Percentiles rank a stretch among this genome's conserved stretches.
Conservation (phyloP, 2,797 vertebrate genomes). For the Columba guinea region DNA sequence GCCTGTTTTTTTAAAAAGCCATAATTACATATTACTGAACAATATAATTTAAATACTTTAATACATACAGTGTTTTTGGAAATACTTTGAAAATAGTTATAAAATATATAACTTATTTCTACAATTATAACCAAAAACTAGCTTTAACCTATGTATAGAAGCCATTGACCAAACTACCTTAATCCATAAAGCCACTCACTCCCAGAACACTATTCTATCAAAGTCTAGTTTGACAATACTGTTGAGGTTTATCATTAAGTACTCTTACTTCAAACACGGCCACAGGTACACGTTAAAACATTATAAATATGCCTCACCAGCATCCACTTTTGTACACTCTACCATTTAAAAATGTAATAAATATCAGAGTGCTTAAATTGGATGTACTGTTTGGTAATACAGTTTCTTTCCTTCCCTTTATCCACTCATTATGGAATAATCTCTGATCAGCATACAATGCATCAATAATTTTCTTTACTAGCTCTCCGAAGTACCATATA, state of each 20-base stretch:
- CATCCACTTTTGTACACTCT: not conserved
- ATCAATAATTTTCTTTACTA: not conserved
- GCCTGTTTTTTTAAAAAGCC: not conserved
- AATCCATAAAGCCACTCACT: not conserved
- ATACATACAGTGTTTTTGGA: not conserved
- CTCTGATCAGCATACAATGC: not conserved
- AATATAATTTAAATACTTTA: not conserved
- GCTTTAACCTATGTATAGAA: not conserved
- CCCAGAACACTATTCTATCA: not conserved
- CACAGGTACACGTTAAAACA: not conserved
- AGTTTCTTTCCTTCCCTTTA: not conserved
- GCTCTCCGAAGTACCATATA: not conserved
- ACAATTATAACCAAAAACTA: not conserved
- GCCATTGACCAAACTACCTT: not conserved
- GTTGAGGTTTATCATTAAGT: not conserved
- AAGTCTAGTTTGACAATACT: not conserved
- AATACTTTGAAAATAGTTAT: not conserved
- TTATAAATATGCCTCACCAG: not conserved
- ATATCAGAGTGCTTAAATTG: not conserved
- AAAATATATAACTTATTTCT: not conserved
- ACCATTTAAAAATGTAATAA: not conserved
- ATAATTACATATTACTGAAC: not conserved
- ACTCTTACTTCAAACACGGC: not conserved
- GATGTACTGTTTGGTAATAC: not conserved
- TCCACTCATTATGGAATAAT: not conserved